phyloP scores from a whole-genome alignment of 2,113 vertebrate genomes.

The Bothrops jararaca region DNA sequence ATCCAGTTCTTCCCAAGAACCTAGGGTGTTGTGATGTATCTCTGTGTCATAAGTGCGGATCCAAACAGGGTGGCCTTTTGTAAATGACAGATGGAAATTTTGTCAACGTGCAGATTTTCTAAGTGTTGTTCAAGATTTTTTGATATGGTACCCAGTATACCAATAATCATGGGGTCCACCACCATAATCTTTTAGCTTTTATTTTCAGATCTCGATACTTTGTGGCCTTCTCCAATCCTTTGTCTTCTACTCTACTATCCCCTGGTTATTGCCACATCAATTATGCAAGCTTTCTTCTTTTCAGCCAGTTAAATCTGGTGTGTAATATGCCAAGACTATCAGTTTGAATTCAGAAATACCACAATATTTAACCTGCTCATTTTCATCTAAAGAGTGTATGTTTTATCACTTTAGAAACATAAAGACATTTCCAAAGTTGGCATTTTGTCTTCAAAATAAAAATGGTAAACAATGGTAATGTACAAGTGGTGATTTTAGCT shows the following conservation, averaged over 20 bases:
- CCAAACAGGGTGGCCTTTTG: no score
- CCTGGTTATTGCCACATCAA: neutral
- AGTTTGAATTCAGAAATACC: neutral
- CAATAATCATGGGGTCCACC: no score
- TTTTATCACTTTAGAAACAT: no score
- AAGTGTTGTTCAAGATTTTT: no score
- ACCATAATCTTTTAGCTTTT: no score
- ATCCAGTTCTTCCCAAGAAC: no score
- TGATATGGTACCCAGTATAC: no score
- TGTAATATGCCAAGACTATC: neutral
- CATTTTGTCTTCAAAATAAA: neutral
- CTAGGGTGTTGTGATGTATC: no score
- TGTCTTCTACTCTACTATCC: neutral
- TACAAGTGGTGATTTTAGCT: neutral
- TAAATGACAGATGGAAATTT: no score
- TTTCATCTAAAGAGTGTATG: neutral
- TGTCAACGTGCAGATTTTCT: no score
- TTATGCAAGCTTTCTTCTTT: neutral
- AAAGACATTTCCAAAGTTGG: neutral
- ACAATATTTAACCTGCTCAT: neutral
- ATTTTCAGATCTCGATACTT: no score
- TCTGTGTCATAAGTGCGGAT: no score
- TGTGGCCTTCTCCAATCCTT: neutral
- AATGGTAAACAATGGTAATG: neutral
- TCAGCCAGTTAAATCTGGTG: neutral